These are phyloP conservation scores for Acleris emargana DNA, from an alignment of 2,888 invertebrate genomes.

Conservation along the genomic window DNA sequence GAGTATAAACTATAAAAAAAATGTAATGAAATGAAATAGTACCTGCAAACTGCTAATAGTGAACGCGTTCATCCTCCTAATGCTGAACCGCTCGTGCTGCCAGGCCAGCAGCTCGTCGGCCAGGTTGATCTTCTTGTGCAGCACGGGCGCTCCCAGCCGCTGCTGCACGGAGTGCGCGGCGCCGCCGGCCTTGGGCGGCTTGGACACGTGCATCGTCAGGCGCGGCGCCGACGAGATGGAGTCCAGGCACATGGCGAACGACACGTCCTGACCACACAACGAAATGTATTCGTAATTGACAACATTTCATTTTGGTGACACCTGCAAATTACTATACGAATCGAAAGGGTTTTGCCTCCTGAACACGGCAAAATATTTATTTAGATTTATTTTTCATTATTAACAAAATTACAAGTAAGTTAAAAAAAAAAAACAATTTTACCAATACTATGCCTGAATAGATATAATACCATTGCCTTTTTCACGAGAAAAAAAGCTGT, in stretches of 20 bases:
- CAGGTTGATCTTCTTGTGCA: constrained; percentile 98
- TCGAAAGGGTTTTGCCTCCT: too few species aligned
- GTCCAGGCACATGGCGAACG: constrained; percentile 96
- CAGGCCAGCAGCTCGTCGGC: constrained; percentile 96
- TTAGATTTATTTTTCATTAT: too few species aligned
- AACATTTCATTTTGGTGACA: too few species aligned
- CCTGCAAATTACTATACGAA: too few species aligned
- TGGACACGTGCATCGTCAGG: constrained; percentile 96
- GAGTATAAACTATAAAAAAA: too few species aligned
- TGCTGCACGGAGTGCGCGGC: constrained; percentile 87
- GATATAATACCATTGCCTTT: too few species aligned
- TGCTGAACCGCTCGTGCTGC: constrained; percentile 98
- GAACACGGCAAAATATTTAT: too few species aligned
- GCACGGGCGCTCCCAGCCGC: constrained; percentile 84
- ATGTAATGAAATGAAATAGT: background rate
- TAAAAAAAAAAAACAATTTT: too few species aligned
- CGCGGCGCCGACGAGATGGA: constrained; percentile 86
- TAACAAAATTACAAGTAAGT: too few species aligned
- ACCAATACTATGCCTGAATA: too few species aligned
- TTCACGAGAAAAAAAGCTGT: too few species aligned
- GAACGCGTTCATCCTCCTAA: constrained; percentile 94
- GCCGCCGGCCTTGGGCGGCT: constrained; percentile 94
- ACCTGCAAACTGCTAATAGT: constrained; percentile 92
- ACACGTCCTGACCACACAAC: constrained; percentile 86
- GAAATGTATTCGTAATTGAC: too few species aligned